Evolutionary conservation across 1,140 invertebrate species (phyloP).

Genomic region (Achroia grisella): DNA sequence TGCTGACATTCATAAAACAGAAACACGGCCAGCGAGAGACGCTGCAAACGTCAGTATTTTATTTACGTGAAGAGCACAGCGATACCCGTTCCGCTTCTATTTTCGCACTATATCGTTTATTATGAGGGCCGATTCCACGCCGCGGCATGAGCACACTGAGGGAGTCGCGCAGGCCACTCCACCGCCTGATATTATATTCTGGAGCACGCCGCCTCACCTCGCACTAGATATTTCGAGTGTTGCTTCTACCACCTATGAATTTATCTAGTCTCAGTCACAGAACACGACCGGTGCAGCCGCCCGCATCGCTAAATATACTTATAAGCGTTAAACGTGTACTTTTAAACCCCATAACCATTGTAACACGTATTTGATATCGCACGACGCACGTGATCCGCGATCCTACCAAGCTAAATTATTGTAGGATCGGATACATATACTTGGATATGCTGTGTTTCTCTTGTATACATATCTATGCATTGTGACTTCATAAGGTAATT

Average conservation of each 20-base stretch:
- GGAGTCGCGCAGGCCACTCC: constrained; percentile 52
- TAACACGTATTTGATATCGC: too few species aligned
- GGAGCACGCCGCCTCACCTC: constrained; percentile 60
- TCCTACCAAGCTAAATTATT: too few species aligned
- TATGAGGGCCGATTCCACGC: constrained; percentile 36
- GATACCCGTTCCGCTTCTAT: constrained; percentile 60
- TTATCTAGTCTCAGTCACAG: constrained; percentile 65
- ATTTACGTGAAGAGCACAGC: constrained; percentile 49
- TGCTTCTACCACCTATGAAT: constrained; percentile 63
- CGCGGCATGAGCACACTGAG: constrained; percentile 21
- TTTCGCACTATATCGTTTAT: constrained; percentile 63
- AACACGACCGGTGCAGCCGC: constrained; percentile 53
- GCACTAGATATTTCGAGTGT: constrained; percentile 65
- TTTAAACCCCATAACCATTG: too few species aligned
- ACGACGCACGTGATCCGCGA: too few species aligned
- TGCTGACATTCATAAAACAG: constrained; percentile 43
- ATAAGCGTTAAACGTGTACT: not conserved
- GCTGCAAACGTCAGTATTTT: constrained; percentile 51
- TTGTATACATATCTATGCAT: too few species aligned
- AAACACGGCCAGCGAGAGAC: constrained; percentile 37
- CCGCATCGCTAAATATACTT: constrained; percentile 40
- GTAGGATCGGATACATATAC: too few species aligned
- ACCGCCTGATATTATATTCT: constrained; percentile 70
- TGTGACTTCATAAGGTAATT: too few species aligned
- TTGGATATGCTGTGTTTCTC: too few species aligned